These are phyloP conservation scores for Carterocephalus palaemon DNA, from an alignment of 2,888 invertebrate genomes.

Conservation along the genomic window DNA sequence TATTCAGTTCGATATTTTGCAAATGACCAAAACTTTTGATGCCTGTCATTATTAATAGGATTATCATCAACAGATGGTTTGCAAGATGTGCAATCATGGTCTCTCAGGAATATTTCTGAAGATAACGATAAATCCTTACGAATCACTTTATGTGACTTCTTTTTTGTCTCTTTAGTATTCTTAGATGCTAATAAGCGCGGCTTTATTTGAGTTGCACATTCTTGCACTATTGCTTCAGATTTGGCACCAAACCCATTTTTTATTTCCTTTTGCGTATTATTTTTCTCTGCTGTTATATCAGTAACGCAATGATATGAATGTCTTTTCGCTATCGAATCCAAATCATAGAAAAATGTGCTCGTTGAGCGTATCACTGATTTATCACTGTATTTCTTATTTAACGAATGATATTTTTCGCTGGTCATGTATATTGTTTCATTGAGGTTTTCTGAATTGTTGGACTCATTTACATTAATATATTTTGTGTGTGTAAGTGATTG, in stretches of 20 bases:
- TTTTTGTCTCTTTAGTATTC: conserved; percentile 41
- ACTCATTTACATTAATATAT: background rate
- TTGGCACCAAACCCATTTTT: conserved; percentile 40
- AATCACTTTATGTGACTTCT: conserved; percentile 40
- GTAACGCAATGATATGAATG: conserved; percentile 55
- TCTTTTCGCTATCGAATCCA: conserved; percentile 58
- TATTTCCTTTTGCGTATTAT: conserved; percentile 36
- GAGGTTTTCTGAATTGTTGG: conserved; percentile 10
- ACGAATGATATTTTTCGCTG: conserved; percentile 48
- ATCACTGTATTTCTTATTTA: conserved; percentile 43
- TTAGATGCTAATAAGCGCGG: conserved; percentile 42
- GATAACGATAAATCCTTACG: conserved; percentile 41
- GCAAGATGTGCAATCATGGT: conserved; percentile 38
- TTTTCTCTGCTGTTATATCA: conserved; percentile 40
- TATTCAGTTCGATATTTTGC: conserved; percentile 57
- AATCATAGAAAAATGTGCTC: conserved; percentile 65
- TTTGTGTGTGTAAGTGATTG: background rate
- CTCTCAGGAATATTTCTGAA: conserved; percentile 55
- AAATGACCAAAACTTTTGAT: conserved; percentile 58
- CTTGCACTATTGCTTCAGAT: conserved; percentile 51
- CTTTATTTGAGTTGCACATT: conserved; percentile 52
- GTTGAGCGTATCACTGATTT: conserved; percentile 46
- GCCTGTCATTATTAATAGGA: conserved; percentile 38
- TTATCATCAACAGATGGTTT: conserved; percentile 23
- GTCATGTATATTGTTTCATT: conserved; percentile 42